Percentiles rank a stretch among this genome's conserved stretches.
These are phyloP conservation scores for Limnephilus rhombicus DNA, from an alignment of 2,888 invertebrate genomes.

Conservation along the genomic window DNA sequence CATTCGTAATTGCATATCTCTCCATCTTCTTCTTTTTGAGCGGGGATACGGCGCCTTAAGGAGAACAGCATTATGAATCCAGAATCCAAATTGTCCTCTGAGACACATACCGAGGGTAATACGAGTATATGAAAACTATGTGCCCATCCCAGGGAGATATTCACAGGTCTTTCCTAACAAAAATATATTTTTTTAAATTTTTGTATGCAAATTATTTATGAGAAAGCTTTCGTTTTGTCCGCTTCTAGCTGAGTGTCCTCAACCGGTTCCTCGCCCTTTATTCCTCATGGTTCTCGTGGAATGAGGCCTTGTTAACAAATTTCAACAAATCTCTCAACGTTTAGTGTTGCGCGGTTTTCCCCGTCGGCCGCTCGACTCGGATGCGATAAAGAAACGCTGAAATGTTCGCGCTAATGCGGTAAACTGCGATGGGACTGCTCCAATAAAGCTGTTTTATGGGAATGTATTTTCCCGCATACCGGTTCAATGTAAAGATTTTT, in stretches of 20 bases:
- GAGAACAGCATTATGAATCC: too few species aligned
- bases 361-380: not conserved
- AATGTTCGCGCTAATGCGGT: not conserved
- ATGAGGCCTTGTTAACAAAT: constrained; percentile 40
- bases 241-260: not conserved
- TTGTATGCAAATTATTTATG: not conserved
- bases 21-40: too few species aligned
- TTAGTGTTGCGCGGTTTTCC: constrained; percentile 11
- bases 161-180: too few species aligned
- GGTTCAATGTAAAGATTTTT: not conserved
- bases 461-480: not conserved
- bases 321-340: constrained; percentile 46
- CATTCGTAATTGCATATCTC: too few species aligned
- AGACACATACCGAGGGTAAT: too few species aligned
- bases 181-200: too few species aligned
- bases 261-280: constrained; percentile 6
- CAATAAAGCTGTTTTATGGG: not conserved
- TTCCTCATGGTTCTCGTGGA: not conserved
- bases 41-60: too few species aligned
- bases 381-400: not conserved
- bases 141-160: not conserved
- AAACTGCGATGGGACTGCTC: not conserved
- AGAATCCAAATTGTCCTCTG: too few species aligned
- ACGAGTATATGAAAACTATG: too few species aligned
- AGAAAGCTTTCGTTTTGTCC: not conserved